phyloP scores from a whole-genome alignment of 2,113 vertebrate species.

The Rhagologus leucostigma region DNA sequence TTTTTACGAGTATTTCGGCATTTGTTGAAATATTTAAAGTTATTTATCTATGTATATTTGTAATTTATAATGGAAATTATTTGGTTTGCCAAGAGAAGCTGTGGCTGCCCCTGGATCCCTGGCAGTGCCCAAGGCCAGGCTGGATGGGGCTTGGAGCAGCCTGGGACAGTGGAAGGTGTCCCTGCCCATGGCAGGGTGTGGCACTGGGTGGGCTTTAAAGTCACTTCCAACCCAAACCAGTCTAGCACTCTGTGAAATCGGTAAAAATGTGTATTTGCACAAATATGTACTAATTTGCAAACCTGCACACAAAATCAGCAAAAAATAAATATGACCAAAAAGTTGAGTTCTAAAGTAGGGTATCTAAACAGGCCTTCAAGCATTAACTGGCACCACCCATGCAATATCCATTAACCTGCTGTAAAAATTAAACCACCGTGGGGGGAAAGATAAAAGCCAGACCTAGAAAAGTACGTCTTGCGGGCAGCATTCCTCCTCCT shows the following conservation, averaged over 20 bases:
- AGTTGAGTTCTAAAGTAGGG: background rate
- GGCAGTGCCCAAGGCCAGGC: background rate
- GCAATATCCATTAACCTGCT: background rate
- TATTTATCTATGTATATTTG: background rate
- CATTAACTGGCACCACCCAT: background rate
- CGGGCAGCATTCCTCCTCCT: background rate
- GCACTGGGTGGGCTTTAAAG: accelerated
- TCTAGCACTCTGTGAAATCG: background rate
- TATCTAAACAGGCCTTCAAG: background rate
- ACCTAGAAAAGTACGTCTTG: background rate
- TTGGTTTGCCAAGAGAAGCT: background rate
- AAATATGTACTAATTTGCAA: background rate
- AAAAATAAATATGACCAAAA: background rate
- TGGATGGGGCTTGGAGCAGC: background rate
- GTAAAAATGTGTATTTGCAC: background rate
- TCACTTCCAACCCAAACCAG: background rate
- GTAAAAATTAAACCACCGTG: background rate
- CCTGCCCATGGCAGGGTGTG: background rate
- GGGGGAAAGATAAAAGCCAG: background rate
- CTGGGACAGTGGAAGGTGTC: background rate
- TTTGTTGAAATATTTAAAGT: background rate
- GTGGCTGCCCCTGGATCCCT: background rate
- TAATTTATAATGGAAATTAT: background rate
- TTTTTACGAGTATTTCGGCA: background rate
- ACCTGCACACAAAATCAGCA: background rate